Conservation (phyloP, 92 coral and sea anemone genomes). For the Heliopora coerulea region DNA sequence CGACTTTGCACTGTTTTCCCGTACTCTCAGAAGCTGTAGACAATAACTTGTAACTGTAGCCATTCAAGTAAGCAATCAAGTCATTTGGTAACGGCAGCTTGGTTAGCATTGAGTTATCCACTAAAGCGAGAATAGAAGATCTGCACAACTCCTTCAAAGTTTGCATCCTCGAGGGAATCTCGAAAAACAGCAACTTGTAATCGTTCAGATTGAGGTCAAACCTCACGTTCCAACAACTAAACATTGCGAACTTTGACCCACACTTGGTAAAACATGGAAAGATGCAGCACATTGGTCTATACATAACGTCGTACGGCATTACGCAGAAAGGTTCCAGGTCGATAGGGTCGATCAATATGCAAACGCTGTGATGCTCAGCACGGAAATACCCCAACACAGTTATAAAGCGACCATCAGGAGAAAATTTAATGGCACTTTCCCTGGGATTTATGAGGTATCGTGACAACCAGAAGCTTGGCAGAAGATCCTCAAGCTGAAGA, state of each 20-base stretch:
- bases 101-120: conserved; percentile 26
- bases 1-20: too few relatives aligned
- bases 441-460: conserved; percentile 6
- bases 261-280: conserved; percentile 23
- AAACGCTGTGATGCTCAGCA: neutral
- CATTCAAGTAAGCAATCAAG: conserved; percentile 16
- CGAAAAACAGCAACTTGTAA: conserved; percentile 23
- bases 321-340: conserved; percentile 4
- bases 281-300: conserved; percentile 9
- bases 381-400: conserved; percentile 10
- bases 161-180: conserved; percentile 1
- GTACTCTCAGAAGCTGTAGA: too few relatives aligned
- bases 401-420: conserved; percentile 24
- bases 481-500: neutral
- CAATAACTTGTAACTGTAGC: too few relatives aligned
- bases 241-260: conserved; percentile 24
- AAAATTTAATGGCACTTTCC: conserved; percentile 18
- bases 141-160: conserved; percentile 26
- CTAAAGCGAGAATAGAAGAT: neutral
- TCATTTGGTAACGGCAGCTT: conserved; percentile 24
- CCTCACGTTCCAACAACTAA: neutral
- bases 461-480: neutral
- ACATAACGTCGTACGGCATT: conserved; percentile 11
- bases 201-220: neutral
- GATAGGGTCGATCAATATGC: conserved; percentile 13